Percentiles rank a stretch among this genome's conserved stretches.
These are phyloP conservation scores for Hipposideros armiger DNA, from an alignment of 2,113 vertebrate genomes.

Conservation along the genomic window DNA sequence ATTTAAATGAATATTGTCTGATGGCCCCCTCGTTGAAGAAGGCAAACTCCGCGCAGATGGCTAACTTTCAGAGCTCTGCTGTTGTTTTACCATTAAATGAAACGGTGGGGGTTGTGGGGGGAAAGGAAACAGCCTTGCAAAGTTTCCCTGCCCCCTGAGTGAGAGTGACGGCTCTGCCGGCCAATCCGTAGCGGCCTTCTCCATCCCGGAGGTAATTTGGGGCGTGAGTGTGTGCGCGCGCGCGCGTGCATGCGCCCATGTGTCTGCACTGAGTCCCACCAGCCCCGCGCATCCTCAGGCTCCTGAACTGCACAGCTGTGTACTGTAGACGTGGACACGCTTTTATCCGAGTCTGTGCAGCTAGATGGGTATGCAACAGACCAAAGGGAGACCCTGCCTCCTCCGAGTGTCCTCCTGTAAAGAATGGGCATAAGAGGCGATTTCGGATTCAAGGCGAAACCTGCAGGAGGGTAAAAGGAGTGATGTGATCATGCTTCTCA, in stretches of 20 bases:
- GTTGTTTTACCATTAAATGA: conserved; percentile 69
- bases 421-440: conserved; percentile 33
- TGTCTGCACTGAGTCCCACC: conserved; percentile 37
- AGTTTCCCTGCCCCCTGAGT: conserved; percentile 75
- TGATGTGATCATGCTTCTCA: background rate
- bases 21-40: conserved; percentile 45
- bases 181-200: conserved; percentile 78
- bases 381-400: background rate
- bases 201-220: conserved; percentile 78
- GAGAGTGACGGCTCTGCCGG: conserved; percentile 80
- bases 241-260: conserved; percentile 63
- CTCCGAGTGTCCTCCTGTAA: background rate
- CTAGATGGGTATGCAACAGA: background rate
- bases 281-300: conserved; percentile 21
- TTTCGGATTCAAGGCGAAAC: conserved; percentile 71
- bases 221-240: background rate
- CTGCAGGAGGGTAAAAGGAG: conserved; percentile 48
- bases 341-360: background rate
- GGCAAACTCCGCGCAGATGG: conserved; percentile 53
- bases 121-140: conserved; percentile 71
- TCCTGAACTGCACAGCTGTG: conserved; percentile 53
- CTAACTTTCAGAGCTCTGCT: conserved; percentile 81
- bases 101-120: background rate
- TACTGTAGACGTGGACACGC: conserved; percentile 24
- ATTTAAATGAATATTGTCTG: conserved; percentile 70